Evolutionary conservation across 2,888 invertebrate species (phyloP), one percentile per base, ranked within the genome.

Genomic region (Mythimna lalbum): DNA sequence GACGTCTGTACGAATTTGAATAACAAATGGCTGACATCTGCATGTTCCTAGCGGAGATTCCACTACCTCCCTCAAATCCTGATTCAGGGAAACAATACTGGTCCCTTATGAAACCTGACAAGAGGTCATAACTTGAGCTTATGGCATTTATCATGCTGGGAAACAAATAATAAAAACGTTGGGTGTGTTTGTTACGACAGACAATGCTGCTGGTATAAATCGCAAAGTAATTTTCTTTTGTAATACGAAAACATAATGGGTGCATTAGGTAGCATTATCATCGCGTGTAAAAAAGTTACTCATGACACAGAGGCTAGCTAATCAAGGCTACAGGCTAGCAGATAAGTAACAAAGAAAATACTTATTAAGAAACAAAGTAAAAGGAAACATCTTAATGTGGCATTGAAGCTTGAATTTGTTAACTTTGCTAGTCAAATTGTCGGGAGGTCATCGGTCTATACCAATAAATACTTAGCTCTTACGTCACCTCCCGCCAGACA

Each of bases 11-110:
- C 83, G 86, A 91, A 95, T 96, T 94, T 95, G 95, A 96, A 96
- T 96, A 95, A 94, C 95, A 96, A 96, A 95, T 94, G 89, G 88
- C 86, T 90, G 92, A 90, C 94, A 95, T 95, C 94, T 94, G 93
- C 95, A 94, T 93, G 93, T 89, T 90, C 89, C 91, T 88, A 87
- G 84, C 85, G 76, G 88, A 86, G 91, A 92, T 92, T 93, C 88
- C 84, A 89, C 87, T 82, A 81, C 81, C 84, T 84, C 89, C 87
- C 86, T 89, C 85, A 89, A 91, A 91, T 90, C 88, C 84, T 87
- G 83, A 88, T 86, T 88, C 83, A 83, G 82, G 85, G 83, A 86
- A 88, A 92, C 90, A 91, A 91, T 90, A 87, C 86, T 80, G 80
- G 83, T 80, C 85, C 84, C 80, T 82, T 88, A 87, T 86, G 85